These are phyloP conservation scores for Conchocele bisecta DNA, from an alignment of 2,888 invertebrate genomes.

Conservation along the genomic window DNA sequence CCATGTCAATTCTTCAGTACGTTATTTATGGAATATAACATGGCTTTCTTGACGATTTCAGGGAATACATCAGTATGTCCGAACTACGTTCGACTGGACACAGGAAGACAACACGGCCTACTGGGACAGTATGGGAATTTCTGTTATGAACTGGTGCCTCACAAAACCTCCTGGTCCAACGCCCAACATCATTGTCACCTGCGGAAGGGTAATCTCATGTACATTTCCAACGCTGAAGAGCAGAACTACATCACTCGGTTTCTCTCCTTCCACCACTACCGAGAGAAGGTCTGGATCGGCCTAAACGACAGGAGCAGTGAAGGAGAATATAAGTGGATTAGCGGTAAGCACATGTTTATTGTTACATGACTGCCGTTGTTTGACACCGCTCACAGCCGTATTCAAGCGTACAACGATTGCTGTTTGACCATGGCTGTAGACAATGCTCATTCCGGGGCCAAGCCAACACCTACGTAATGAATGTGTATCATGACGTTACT, in stretches of 20 bases:
- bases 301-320: conserved; percentile 36
- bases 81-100: conserved; percentile 31
- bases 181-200: conserved; percentile 43
- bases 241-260: conserved; percentile 41
- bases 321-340: conserved; percentile 37
- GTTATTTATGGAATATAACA: neutral
- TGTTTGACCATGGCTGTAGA: no score
- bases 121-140: conserved; percentile 47
- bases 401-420: no score
- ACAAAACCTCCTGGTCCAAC: conserved; percentile 37
- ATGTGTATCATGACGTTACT: no score
- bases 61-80: conserved; percentile 46
- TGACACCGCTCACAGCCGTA: no score
- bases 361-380: neutral
- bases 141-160: conserved; percentile 42
- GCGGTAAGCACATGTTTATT: conserved; percentile 23
- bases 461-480: no score
- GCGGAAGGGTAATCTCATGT: conserved; percentile 23
- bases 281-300: conserved; percentile 40
- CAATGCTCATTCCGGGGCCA: no score
- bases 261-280: conserved; percentile 17
- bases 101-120: conserved; percentile 20
- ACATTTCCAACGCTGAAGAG: conserved; percentile 32
- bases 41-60: neutral
- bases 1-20: neutral